Percentiles rank a stretch among this genome's conserved stretches.
Conservation (phyloP, 2,113 vertebrate species). For the Hucho hucho region DNA sequence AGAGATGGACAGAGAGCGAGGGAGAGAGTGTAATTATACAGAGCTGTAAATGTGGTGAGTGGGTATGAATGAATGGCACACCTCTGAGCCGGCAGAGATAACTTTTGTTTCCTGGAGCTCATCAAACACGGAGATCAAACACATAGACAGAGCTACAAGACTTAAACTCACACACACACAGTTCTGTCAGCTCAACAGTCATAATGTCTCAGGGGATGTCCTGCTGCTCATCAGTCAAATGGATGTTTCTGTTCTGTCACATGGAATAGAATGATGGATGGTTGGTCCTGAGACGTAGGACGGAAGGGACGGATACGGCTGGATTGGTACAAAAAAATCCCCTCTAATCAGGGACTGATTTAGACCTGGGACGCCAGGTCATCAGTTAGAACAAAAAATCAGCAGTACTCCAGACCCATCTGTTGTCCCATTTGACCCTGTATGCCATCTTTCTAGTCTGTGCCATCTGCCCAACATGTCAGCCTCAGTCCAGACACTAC, state of each 20-base stretch:
- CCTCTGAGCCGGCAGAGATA: slow-evolving; percentile 40
- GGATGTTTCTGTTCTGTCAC: slow-evolving; percentile 25
- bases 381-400: too few species aligned
- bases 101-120: slow-evolving; percentile 53
- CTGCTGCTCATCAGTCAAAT: slow-evolving; percentile 23
- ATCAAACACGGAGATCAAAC: background rate
- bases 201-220: slow-evolving; percentile 24
- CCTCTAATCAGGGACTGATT: too few species aligned
- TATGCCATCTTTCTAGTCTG: slow-evolving; percentile 51
- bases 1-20: background rate
- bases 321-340: too few species aligned
- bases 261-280: too few species aligned
- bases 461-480: slow-evolving; percentile 70
- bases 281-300: too few species aligned
- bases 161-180: background rate
- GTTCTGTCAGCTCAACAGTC: slow-evolving; percentile 15
- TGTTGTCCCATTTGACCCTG: slow-evolving; percentile 50
- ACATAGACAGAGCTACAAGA: too few species aligned
- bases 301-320: too few species aligned
- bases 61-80: slow-evolving; percentile 30
- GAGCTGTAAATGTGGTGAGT: slow-evolving; percentile 42
- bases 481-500: slow-evolving; percentile 10
- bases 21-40: slow-evolving; percentile 32
- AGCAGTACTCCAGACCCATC: too few species aligned
- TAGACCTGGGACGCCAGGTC: too few species aligned